Conservation (phyloP, 2,888 invertebrate genomes). For the Dynastes tityus region DNA sequence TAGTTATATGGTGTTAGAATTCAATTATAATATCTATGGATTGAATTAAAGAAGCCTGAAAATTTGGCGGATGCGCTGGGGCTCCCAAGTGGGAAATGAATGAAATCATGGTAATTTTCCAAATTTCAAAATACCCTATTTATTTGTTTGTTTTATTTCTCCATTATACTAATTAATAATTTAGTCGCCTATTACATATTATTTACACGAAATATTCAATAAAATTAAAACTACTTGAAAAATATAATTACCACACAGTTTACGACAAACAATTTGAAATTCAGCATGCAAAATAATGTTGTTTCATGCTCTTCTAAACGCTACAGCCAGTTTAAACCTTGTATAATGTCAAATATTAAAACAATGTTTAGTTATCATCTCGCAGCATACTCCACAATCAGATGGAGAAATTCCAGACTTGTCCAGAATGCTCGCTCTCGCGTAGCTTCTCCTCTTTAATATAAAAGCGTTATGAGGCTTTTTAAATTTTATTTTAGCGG, state of each 20-base stretch:
- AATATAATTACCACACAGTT: too few relatives aligned
- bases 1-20: too few relatives aligned
- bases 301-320: neutral
- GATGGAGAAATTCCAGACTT: constrained; percentile 34
- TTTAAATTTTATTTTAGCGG: constrained; percentile 12
- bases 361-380: constrained; percentile 27
- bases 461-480: neutral
- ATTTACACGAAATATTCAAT: too few relatives aligned
- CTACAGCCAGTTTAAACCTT: constrained; percentile 10
- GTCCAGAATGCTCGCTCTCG: constrained; percentile 19
- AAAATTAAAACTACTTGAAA: too few relatives aligned
- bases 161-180: neutral
- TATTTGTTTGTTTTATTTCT: too few relatives aligned
- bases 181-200: neutral
- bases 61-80: too few relatives aligned
- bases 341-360: constrained; percentile 22
- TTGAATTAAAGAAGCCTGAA: too few relatives aligned
- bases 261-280: neutral
- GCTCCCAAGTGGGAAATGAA: too few relatives aligned
- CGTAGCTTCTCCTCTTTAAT: neutral
- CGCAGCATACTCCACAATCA: constrained; percentile 1
- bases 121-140: too few relatives aligned
- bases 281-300: neutral
- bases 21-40: too few relatives aligned
- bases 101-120: too few relatives aligned